phyloP scores from a whole-genome alignment of 2,888 invertebrate genomes.

The Ceratothoa steindachneri region DNA sequence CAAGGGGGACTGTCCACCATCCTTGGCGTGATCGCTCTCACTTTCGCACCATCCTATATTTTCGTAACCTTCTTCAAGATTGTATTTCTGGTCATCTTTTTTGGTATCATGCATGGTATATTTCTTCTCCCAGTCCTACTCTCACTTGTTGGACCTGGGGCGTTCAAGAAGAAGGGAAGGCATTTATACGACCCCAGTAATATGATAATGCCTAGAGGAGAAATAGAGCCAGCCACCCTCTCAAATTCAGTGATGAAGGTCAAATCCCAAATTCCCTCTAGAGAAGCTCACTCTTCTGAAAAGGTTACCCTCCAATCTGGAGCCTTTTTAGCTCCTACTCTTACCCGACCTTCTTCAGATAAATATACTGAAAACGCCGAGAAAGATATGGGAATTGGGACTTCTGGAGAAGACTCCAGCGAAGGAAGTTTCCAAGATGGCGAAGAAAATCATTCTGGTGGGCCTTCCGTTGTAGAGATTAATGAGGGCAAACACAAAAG shows the following conservation, averaged over 20 bases:
- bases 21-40: slow-evolving; percentile 80
- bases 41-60: slow-evolving; percentile 87
- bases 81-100: slow-evolving; percentile 89
- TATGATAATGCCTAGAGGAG: neutral
- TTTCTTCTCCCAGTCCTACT: slow-evolving; percentile 80
- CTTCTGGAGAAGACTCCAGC: slow-evolving; percentile 78
- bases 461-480: slow-evolving; percentile 56
- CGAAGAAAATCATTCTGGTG: slow-evolving; percentile 45
- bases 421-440: slow-evolving; percentile 67
- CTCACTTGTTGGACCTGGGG: slow-evolving; percentile 77
- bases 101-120: slow-evolving; percentile 88
- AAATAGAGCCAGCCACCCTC: neutral
- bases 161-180: slow-evolving; percentile 50
- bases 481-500: slow-evolving; percentile 50
- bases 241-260: neutral
- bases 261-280: neutral
- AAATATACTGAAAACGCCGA: slow-evolving; percentile 49
- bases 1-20: slow-evolving; percentile 90
- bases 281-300: slow-evolving; percentile 53
- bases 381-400: slow-evolving; percentile 75
- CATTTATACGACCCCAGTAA: neutral
- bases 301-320: slow-evolving; percentile 68
- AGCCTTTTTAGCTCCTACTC: slow-evolving; percentile 59
- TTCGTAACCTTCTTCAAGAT: slow-evolving; percentile 59
- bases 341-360: slow-evolving; percentile 16